A percentile compares a stretch with the other conserved stretches of the same genome.
phyloP scores from a whole-genome alignment of 2,797 vertebrate species.

The Artibeus jamaicensis region DNA sequence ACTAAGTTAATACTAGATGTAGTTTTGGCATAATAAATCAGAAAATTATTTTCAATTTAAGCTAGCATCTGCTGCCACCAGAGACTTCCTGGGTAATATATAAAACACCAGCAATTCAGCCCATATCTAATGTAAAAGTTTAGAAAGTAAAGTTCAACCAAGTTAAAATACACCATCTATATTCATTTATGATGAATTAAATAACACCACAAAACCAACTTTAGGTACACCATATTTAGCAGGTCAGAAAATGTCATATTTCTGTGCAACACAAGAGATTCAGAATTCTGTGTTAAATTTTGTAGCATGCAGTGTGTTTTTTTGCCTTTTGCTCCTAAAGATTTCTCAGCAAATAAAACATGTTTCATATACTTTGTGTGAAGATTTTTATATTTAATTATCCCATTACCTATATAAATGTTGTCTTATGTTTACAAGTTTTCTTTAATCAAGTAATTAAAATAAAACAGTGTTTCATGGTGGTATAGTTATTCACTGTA shows the following conservation, averaged over 20 bases:
- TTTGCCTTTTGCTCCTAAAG: background rate
- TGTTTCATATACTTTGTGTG: background rate
- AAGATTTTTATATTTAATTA: background rate
- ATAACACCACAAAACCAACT: background rate
- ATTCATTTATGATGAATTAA: background rate
- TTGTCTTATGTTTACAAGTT: background rate
- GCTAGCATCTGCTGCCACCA: slow-evolving; percentile 10
- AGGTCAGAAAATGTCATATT: background rate
- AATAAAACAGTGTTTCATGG: background rate
- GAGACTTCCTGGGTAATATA: background rate
- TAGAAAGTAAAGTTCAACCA: background rate
- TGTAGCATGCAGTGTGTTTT: background rate
- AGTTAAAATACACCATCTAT: background rate
- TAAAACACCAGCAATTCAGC: background rate
- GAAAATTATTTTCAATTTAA: slow-evolving; percentile 53
- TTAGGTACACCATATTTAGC: background rate
- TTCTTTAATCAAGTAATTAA: background rate
- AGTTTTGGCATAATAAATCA: slow-evolving; percentile 38
- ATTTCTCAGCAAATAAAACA: background rate
- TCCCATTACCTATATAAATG: background rate
- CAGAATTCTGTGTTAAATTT: slow-evolving; percentile 19
- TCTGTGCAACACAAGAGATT: background rate
- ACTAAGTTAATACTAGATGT: slow-evolving; percentile 29
- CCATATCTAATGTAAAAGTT: background rate
- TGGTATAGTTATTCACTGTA: background rate